phyloP scores from a whole-genome alignment of 2,888 invertebrate species.

The Endotricha flammealis region DNA sequence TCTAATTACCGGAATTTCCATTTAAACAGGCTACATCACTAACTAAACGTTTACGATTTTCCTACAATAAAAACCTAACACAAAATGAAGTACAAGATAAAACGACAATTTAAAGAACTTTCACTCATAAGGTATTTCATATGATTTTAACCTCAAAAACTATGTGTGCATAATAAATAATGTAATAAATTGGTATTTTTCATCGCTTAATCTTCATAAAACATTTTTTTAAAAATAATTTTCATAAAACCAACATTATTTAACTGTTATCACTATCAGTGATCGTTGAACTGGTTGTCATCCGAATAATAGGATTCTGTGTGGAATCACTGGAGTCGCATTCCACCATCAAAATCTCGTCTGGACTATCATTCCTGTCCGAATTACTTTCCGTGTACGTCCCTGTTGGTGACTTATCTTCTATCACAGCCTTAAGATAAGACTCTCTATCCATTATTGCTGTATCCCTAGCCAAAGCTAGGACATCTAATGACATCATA shows the following conservation, averaged over 20 bases:
- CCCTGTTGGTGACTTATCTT: slow-evolving; percentile 67
- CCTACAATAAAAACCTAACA: too few species aligned
- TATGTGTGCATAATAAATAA: too few species aligned
- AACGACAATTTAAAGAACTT: too few species aligned
- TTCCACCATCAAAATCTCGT: slow-evolving; percentile 70
- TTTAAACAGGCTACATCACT: too few species aligned
- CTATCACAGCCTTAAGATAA: slow-evolving; percentile 67
- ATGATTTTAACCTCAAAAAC: too few species aligned
- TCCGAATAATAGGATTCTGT: slow-evolving; percentile 67
- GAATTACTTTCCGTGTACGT: slow-evolving; percentile 71
- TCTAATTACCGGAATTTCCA: too few species aligned
- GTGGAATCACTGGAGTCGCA: slow-evolving; percentile 70
- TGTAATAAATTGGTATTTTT: too few species aligned
- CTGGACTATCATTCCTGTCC: slow-evolving; percentile 66
- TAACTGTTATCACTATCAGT: slow-evolving; percentile 70
- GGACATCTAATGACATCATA: slow-evolving; percentile 70
- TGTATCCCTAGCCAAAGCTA: slow-evolving; percentile 61
- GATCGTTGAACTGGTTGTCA: slow-evolving; percentile 66
- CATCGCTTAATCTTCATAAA: too few species aligned
- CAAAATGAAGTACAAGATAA: too few species aligned
- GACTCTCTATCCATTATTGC: slow-evolving; percentile 64
- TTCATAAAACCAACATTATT: slow-evolving; percentile 15
- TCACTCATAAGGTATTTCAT: too few species aligned
- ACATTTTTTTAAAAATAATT: too few species aligned
- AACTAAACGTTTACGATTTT: too few species aligned